Evolutionary conservation across 2,113 vertebrate species (phyloP).

Genomic region (Rhinoptilus africanus): DNA sequence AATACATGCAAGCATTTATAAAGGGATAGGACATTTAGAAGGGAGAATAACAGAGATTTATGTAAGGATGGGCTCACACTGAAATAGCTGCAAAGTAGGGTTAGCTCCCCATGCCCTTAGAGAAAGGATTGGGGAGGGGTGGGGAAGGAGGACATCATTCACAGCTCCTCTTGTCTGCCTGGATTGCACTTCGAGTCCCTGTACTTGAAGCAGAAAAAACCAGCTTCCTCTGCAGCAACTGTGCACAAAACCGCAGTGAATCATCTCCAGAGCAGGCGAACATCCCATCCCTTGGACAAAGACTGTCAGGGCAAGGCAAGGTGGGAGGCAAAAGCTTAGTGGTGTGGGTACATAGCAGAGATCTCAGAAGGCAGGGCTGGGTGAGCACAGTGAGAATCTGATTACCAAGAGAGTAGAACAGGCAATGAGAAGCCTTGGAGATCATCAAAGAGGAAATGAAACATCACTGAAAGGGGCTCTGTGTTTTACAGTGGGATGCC

Average conservation of each 20-base stretch:
- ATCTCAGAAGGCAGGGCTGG: neutral
- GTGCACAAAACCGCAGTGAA: neutral
- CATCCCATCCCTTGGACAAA: fast-evolving
- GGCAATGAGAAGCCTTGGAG: neutral
- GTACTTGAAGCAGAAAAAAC: neutral
- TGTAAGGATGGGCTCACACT: neutral
- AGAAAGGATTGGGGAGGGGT: neutral
- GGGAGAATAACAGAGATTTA: neutral
- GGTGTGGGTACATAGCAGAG: neutral
- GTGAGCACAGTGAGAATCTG: neutral
- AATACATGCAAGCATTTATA: neutral
- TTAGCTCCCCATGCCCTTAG: neutral
- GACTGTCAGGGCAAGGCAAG: neutral
- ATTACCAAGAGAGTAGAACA: neutral
- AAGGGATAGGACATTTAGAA: neutral
- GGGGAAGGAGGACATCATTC: neutral
- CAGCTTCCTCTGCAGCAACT: neutral
- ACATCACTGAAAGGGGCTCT: neutral
- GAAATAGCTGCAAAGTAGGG: neutral
- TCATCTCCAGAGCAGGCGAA: neutral
- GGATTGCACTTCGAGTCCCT: neutral
- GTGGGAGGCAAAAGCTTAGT: neutral
- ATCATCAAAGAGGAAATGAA: neutral
- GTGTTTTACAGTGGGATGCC: neutral
- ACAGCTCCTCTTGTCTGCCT: neutral